Evolutionary conservation across 2,797 vertebrate genomes (phyloP), one percentile per base, ranked within the genome.

Genomic region (Danio choprae): DNA sequence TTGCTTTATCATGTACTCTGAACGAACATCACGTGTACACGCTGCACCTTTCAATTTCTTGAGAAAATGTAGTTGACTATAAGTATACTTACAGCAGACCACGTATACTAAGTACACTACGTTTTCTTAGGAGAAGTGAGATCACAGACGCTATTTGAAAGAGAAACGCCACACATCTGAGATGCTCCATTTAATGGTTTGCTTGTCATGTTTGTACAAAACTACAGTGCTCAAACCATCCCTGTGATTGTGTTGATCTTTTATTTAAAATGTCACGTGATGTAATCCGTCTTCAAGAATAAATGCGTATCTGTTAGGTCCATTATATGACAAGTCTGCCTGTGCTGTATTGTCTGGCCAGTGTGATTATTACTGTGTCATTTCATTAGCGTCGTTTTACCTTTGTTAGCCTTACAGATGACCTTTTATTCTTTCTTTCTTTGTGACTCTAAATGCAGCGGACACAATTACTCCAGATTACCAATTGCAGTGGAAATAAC

Each of bases 51-150:
- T 63, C 84, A 84, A 86, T 89, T 53, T 89, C 87, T 89, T 93
- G 91, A 90, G 87, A 82, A 93, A 94, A 94, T 93, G 93, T 94
- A 94, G 93, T 93, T 88, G 92, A 93, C 92, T 94, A 91, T 85
- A 87, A 90, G 93, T 94, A 94, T 94, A 94, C 92, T 86, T 93
- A 29, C 29, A 29, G 83, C 86, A 86, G 63, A 88, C 51, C 85
- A 86, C 85, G 93, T 94, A 94, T 94, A 93, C 93, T 94, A 94
- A 94, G 93, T 93, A 92, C 90, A 93, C 93, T 94, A 94, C 91
- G 89, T 94, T 94, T 94, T 92, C 91, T 89, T 90, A 92, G 91
- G 91, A 89, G 76, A 81, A 69, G 77, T 81, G 56, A 59, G 59
- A 55, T 82, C 82, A 29, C 56, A 36, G 40, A 67, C 11, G 7